phyloP scores from a whole-genome alignment of 2,797 vertebrate genomes.

The Poecilia picta region DNA sequence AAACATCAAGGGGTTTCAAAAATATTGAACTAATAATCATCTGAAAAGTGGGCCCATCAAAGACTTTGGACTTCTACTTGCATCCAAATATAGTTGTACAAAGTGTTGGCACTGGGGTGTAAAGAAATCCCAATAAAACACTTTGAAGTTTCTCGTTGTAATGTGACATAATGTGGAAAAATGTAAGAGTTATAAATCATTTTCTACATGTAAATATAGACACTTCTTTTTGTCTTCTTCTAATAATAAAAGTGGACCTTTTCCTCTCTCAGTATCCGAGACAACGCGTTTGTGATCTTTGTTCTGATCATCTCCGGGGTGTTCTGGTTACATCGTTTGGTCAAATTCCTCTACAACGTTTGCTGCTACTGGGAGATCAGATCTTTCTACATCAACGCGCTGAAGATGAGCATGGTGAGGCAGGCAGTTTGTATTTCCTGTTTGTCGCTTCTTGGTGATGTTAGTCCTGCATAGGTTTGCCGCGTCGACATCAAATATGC shows the following conservation, averaged over 20 bases:
- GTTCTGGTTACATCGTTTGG: conserved; percentile 95
- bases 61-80: not conserved
- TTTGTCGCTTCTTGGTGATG: not conserved
- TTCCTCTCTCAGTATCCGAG: conserved; percentile 84
- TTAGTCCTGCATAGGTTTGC: not conserved
- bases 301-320: conserved; percentile 93
- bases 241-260: conserved; percentile 1
- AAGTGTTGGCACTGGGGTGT: not conserved
- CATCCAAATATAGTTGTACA: not conserved
- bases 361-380: conserved; percentile 99
- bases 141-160: not conserved
- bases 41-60: not conserved
- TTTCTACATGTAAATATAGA: not conserved
- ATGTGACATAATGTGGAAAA: not conserved
- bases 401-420: conserved; percentile 95
- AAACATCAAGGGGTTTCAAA: not conserved
- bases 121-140: not conserved
- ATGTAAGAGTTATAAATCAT: not conserved
- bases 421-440: not conserved
- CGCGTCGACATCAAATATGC: not conserved
- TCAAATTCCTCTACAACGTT: conserved; percentile 98
- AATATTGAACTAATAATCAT: not conserved
- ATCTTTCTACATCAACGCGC: conserved; percentile 94
- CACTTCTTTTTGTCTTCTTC: not conserved
- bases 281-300: conserved; percentile 92